Conservation (phyloP, 2,113 vertebrate genomes). For the Apodemus speciosus region DNA sequence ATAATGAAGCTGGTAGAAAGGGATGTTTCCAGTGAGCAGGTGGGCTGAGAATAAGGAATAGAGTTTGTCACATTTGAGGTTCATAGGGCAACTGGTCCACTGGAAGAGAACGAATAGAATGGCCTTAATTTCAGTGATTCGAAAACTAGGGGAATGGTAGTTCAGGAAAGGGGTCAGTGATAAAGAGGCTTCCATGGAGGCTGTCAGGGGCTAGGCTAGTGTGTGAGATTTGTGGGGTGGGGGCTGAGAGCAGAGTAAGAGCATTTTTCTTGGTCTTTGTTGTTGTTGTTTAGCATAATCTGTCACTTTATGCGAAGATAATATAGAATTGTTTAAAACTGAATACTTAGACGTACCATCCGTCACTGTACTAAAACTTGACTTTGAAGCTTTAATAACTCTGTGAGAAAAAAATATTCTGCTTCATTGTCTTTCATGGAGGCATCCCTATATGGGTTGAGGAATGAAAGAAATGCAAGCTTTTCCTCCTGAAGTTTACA, state of each 20-base stretch:
- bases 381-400: constrained; percentile 28
- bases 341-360: constrained; percentile 4
- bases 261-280: neutral
- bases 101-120: neutral
- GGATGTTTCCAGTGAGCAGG: neutral
- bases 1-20: neutral
- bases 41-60: neutral
- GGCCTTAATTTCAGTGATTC: neutral
- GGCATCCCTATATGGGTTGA: neutral
- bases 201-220: neutral
- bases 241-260: neutral
- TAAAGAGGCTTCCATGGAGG: neutral
- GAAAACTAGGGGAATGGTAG: neutral
- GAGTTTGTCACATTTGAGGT: neutral
- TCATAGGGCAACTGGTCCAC: neutral
- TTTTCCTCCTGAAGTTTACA: constrained; percentile 22
- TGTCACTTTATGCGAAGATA: neutral
- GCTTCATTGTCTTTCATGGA: neutral
- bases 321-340: constrained; percentile 19
- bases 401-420: neutral
- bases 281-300: neutral
- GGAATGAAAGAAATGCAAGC: neutral
- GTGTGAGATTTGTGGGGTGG: neutral
- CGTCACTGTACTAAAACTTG: constrained; percentile 43
- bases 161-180: neutral